phyloP scores from a whole-genome alignment of 2,888 invertebrate genomes.

The Mimumesa dahlbomi region DNA sequence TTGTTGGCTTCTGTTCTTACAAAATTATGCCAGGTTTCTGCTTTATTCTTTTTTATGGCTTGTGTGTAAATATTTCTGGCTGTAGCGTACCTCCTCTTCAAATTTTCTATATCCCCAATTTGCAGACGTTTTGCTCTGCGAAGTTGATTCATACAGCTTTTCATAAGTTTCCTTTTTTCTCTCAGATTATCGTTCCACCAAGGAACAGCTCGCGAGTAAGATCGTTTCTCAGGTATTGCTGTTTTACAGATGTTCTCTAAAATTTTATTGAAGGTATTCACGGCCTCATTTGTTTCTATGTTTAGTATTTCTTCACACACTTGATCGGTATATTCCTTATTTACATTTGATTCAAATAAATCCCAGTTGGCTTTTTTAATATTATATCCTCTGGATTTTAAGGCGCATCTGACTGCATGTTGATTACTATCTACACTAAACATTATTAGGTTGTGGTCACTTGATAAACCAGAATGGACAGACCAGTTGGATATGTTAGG shows the following conservation, averaged over 20 bases:
- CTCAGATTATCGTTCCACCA: slow-evolving; percentile 6
- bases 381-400: slow-evolving; percentile 1
- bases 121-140: background rate
- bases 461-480: too few species aligned
- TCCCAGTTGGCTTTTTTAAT: background rate
- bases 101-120: too few species aligned
- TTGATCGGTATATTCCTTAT: too few species aligned
- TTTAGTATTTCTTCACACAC: background rate
- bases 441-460: slow-evolving; percentile 1
- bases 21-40: background rate
- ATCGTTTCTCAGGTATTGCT: background rate
- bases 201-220: background rate
- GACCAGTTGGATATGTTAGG: background rate
- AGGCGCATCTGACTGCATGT: too few species aligned
- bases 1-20: slow-evolving; percentile 4
- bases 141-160: background rate
- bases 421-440: too few species aligned
- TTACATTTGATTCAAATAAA: background rate
- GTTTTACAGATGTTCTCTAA: background rate
- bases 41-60: background rate
- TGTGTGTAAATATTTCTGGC: background rate
- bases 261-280: background rate
- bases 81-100: background rate
- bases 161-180: background rate
- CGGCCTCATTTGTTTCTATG: background rate